These are phyloP conservation scores for Scaptomyza hsui DNA, from an alignment of 1,140 invertebrate genomes.

Conservation along the genomic window DNA sequence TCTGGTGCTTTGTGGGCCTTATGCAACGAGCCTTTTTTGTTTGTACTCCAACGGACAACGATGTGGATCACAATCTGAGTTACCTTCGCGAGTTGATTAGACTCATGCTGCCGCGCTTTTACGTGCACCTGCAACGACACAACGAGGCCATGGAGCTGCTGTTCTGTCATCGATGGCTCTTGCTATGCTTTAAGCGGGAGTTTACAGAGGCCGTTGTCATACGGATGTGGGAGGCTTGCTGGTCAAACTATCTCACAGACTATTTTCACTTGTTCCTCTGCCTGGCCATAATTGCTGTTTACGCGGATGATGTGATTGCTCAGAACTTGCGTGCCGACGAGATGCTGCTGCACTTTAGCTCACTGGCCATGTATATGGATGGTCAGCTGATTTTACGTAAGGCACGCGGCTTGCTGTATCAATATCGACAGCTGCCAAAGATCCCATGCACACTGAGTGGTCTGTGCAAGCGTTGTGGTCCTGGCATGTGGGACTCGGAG, in stretches of 20 bases:
- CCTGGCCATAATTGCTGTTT: constrained; percentile 95
- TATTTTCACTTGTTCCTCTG: constrained; percentile 97
- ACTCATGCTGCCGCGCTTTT: constrained; percentile 94
- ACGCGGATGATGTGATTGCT: constrained; percentile 95
- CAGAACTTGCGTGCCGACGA: constrained; percentile 95
- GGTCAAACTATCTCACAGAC: constrained; percentile 96
- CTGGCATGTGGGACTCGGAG: constrained; percentile 96
- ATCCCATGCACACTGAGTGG: constrained; percentile 95
- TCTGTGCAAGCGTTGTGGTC: constrained; percentile 93
- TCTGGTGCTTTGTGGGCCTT: constrained; percentile 97
- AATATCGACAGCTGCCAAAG: constrained; percentile 92
- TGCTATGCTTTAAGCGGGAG: constrained; percentile 95
- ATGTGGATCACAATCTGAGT: constrained; percentile 96
- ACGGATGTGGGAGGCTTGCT: constrained; percentile 97
- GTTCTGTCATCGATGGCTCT: constrained; percentile 97
- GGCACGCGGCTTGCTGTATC: constrained; percentile 94
- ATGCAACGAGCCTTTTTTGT: constrained; percentile 97
- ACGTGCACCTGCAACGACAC: constrained; percentile 92
- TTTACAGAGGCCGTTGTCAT: constrained; percentile 94
- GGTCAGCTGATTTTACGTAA: constrained; percentile 94
- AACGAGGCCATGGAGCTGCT: constrained; percentile 94
- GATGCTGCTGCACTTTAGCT: constrained; percentile 97
- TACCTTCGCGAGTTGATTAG: constrained; percentile 94
- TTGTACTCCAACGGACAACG: constrained; percentile 95
- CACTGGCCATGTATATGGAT: constrained; percentile 98